Evolutionary conservation across 2,888 invertebrate genomes (phyloP).

Genomic region (Anodontia alba): DNA sequence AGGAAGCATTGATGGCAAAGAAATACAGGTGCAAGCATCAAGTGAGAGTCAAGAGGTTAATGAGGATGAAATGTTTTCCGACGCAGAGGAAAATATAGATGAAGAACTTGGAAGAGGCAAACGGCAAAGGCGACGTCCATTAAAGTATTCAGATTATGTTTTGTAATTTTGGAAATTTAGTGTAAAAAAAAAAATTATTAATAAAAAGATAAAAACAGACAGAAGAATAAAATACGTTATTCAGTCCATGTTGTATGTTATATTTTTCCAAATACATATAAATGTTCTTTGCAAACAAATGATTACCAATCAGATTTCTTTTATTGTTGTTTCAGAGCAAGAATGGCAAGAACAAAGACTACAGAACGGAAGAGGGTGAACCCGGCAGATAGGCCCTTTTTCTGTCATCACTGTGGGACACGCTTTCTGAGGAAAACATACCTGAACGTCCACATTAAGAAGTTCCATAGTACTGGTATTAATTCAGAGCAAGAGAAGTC

Average conservation of each 20-base stretch:
- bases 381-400: neutral
- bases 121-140: neutral
- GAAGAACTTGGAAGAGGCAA: constrained; percentile 3
- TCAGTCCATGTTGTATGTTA: neutral
- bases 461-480: neutral
- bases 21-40: neutral
- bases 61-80: neutral
- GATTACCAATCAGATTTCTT: neutral
- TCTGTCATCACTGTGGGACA: neutral
- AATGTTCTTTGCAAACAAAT: neutral
- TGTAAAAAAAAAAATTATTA: neutral
- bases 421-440: neutral
- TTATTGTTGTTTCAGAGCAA: neutral
- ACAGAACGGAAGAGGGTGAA: neutral
- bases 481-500: neutral
- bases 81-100: neutral
- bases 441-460: neutral
- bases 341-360: neutral
- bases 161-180: neutral
- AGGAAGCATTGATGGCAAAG: neutral
- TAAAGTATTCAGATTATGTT: constrained; percentile 1
- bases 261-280: neutral
- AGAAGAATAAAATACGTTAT: neutral
- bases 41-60: neutral
- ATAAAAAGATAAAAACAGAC: too few species aligned